Base-by-base conservation (phyloP, 2,888 invertebrate genomes). In the Orthosia gothica region DNA sequence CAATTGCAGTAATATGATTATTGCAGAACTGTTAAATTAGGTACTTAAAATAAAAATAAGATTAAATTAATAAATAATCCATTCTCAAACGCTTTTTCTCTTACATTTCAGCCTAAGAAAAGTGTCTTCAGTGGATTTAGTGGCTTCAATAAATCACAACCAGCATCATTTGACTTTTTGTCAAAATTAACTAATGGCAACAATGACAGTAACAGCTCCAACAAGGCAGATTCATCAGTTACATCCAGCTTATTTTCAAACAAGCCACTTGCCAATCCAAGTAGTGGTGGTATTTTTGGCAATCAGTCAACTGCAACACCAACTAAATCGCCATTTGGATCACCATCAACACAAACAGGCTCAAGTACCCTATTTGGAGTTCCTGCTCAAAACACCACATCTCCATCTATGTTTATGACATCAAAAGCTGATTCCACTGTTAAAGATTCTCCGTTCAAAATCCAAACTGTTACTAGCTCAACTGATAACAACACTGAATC, bases 61-160 rank as follows among this genome's bases (percentile, higher is more conserved):
- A 20, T 16, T 47, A 12, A 40, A 12, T n/a, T 16, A 59, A 1
- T 52, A 76, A 59, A 1, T 52, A 76, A 32, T 23, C 4, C 47
- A 23, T 18, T 59, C 13, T 40, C 32, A 23, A 79, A 71, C 72
- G 12, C 13, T 32, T 32, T 47, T 55, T 61, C n/a, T 64, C 79
- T 67, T 69, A 52, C 81, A 70, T 94, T 96, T 76, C 94, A 96
- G 96, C 74, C 88, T 15, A 95, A 95, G 69, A 97, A 97, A 91
- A 97, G 97, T 92, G 97, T 97, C 52, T 98, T 98, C 91, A 97
- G 97, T 89, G 97, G 97, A 63, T 98, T 98, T 94, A 96, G 97
- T 76, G 97, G 97, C 72, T 97, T 98, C 88, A 92, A 97, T 79
- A 97, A 97, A 92, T 87, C 97, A 57, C 91, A 94, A 78, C 94